These are phyloP conservation scores for Lithobates pipiens DNA, from an alignment of 2,797 vertebrate genomes.

Conservation along the genomic window DNA sequence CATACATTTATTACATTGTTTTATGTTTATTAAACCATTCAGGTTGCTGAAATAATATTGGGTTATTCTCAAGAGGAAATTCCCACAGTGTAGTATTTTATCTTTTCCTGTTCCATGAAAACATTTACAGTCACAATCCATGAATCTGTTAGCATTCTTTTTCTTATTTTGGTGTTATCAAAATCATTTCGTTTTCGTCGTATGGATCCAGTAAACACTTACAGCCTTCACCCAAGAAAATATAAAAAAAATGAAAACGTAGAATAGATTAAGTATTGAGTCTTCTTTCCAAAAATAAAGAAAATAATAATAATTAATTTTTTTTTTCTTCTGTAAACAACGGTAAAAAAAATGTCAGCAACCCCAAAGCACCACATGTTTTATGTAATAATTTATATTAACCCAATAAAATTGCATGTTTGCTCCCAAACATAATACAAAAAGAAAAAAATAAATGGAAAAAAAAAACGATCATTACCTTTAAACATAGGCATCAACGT, in stretches of 20 bases:
- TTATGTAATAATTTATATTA: background rate
- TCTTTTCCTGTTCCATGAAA: conserved; percentile 59
- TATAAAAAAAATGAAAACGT: background rate
- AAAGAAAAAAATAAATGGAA: too few species aligned
- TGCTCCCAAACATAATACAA: too few species aligned
- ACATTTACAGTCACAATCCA: conserved; percentile 20
- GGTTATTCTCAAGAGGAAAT: conserved; percentile 35
- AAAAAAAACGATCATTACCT: too few species aligned
- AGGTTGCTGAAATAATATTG: conserved; percentile 4
- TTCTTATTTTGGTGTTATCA: conserved; percentile 2
- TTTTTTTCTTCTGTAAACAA: too few species aligned
- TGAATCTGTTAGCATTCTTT: conserved; percentile 15
- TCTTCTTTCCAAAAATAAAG: too few species aligned
- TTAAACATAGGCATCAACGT: too few species aligned
- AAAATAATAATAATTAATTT: too few species aligned
- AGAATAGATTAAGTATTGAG: background rate
- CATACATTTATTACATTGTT: conserved; percentile 12
- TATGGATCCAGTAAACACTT: background rate
- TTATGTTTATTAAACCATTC: conserved; percentile 35
- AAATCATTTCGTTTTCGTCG: background rate
- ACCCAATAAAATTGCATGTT: too few species aligned
- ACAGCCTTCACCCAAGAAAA: too few species aligned
- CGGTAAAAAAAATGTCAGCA: too few species aligned
- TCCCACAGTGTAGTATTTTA: conserved; percentile 33
- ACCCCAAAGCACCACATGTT: too few species aligned